Base-by-base conservation (phyloP, 2,888 invertebrate species). In the Epinotia brunnichana region DNA sequence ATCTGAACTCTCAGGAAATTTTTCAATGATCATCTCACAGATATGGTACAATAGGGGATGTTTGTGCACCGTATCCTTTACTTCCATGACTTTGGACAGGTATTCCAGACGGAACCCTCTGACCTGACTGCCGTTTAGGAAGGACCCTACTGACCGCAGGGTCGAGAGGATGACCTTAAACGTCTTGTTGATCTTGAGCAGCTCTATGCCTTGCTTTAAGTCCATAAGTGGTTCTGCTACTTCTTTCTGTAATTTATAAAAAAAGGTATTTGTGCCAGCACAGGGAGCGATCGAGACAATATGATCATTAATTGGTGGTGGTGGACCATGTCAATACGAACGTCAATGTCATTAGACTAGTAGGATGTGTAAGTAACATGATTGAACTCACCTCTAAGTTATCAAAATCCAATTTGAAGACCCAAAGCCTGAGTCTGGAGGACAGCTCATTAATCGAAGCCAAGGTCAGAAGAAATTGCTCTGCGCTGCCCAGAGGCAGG, bases 141-240 rank as follows among this genome's bases (percentile, higher is more conserved):
- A 99, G 92, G 98, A 98, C 79, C 99, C 99, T 80, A 99, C 97
- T 69, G 98, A 97, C 74, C 99, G 94, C 76, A 99, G 94, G 51
- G 98, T 98, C 72, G 98, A 97, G 75, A 99, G 95, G 85, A 99
- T 98, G 76, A 97, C 97, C 88, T 97, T 96, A 93, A 99, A 99
- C 48, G 99, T 99, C 90, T 96, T 96, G 91, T 98, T 99, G 75
- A 95, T 95, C 90, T 96, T 96, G 77, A 99, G 92, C 74, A 98
- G 95, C 89, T 98, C 98, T 87, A 99, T 96, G 74, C 99, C 99
- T 88, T 98, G 97, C 93, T 99, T 99, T 81, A 99, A 94, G 94
- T 99, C 99, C 98, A 99, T 98, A 81, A 99, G 93, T 59, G 99
- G 99, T 92, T 99, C 99, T 68, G 99, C 98, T 85, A 99, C 97